phyloP scores from a whole-genome alignment of 2,797 vertebrate species.

The Pantherophis alleghaniensis region DNA sequence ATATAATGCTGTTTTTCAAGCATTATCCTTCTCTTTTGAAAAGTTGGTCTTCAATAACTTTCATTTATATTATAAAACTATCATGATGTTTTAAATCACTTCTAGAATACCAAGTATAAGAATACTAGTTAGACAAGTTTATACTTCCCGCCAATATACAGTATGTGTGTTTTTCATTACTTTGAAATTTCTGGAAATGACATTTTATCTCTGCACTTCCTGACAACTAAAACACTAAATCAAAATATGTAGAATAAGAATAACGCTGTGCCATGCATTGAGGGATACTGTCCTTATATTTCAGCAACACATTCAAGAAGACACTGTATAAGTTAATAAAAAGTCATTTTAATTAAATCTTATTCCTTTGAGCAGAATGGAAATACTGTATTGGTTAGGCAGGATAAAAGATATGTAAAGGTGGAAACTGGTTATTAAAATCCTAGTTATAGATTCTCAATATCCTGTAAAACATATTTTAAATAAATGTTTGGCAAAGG shows the following conservation, averaged over 20 bases:
- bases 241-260: constrained; percentile 2
- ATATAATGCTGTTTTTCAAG: constrained; percentile 41
- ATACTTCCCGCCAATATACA: neutral
- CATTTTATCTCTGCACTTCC: constrained; percentile 26
- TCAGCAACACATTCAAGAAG: constrained; percentile 17
- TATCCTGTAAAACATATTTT: constrained; percentile 48
- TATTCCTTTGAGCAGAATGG: constrained; percentile 34
- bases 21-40: constrained; percentile 32
- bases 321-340: constrained; percentile 26
- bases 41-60: neutral
- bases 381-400: constrained; percentile 54
- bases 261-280: constrained; percentile 17
- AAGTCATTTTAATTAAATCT: constrained; percentile 44
- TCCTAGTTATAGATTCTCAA: constrained; percentile 24
- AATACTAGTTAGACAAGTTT: constrained; percentile 25
- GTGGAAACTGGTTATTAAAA: constrained; percentile 24
- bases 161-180: constrained; percentile 38
- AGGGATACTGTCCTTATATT: constrained; percentile 32
- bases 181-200: constrained; percentile 29
- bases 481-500: constrained; percentile 46
- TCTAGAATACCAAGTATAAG: constrained; percentile 34
- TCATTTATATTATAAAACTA: constrained; percentile 21
- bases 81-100: constrained; percentile 16
- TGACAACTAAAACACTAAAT: constrained; percentile 40
- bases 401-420: constrained; percentile 49